These are phyloP conservation scores for Miichthys miiuy DNA, from an alignment of 2,797 vertebrate species.

Conservation along the genomic window DNA sequence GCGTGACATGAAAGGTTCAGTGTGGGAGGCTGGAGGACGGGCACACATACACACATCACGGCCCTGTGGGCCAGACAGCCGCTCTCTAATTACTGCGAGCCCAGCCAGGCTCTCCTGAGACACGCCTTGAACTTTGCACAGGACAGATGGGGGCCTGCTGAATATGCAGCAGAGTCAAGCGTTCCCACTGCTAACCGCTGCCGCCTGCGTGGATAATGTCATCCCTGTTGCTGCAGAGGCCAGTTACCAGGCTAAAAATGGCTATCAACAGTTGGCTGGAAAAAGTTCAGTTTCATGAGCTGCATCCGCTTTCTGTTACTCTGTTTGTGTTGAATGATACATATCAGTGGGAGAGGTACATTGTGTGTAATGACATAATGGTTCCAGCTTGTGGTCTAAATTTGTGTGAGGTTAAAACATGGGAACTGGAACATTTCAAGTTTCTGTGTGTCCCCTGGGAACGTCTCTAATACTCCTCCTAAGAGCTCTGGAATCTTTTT, in stretches of 20 bases:
- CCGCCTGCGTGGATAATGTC: conserved; percentile 80
- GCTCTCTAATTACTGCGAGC: conserved; percentile 86
- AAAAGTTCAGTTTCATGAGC: conserved; percentile 56
- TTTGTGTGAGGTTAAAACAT: conserved; percentile 36
- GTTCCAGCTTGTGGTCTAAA: conserved; percentile 42
- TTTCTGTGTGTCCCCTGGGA: conserved; percentile 37
- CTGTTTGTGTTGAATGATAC: conserved; percentile 43
- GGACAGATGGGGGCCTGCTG: conserved; percentile 81
- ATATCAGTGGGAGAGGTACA: conserved; percentile 52
- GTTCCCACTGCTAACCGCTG: conserved; percentile 81
- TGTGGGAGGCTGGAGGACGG: conserved; percentile 74
- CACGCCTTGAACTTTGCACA: conserved; percentile 86
- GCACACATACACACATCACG: conserved; percentile 72
- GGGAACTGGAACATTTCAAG: conserved; percentile 29
- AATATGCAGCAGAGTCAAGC: conserved; percentile 77
- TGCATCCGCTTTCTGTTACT: conserved; percentile 51
- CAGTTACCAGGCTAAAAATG: conserved; percentile 78
- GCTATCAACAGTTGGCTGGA: conserved; percentile 64
- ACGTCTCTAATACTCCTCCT: conserved; percentile 18
- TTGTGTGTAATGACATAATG: conserved; percentile 58
- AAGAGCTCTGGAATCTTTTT: conserved; percentile 2
- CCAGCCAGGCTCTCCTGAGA: conserved; percentile 80
- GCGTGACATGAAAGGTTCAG: conserved; percentile 76
- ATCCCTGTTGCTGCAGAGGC: conserved; percentile 77
- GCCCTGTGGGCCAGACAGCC: conserved; percentile 80